Evolutionary conservation across 2,113 vertebrate genomes (phyloP).

Genomic region (Uropsilus gracilis): DNA sequence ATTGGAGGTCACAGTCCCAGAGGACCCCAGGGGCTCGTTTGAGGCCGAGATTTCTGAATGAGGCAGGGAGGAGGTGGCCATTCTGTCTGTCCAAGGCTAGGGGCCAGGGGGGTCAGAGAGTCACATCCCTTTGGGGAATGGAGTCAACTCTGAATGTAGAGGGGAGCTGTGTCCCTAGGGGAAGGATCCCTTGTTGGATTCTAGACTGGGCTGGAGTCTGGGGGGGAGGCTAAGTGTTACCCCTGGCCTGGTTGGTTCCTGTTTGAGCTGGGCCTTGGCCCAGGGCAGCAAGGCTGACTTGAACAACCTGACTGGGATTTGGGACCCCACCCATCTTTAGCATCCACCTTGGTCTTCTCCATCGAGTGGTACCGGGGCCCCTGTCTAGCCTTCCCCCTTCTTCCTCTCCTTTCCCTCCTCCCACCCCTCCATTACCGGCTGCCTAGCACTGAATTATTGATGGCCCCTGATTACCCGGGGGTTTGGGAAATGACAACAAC

Average conservation of each 20-base stretch:
- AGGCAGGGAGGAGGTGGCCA: background rate
- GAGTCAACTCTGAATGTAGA: background rate
- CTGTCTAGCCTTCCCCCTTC: slow-evolving; percentile 46
- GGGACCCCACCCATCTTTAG: slow-evolving; percentile 34
- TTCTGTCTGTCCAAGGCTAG: background rate
- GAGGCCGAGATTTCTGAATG: slow-evolving; percentile 43
- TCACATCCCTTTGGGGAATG: background rate
- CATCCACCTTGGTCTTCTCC: slow-evolving; percentile 54
- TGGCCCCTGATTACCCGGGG: slow-evolving; percentile 84
- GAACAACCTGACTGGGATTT: background rate
- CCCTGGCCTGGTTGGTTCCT: slow-evolving; percentile 36
- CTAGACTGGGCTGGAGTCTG: slow-evolving; percentile 48
- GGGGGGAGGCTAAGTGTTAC: background rate
- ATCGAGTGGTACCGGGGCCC: slow-evolving; percentile 59
- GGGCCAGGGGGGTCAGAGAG: background rate
- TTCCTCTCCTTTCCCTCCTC: slow-evolving; percentile 77
- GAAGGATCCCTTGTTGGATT: slow-evolving; percentile 51
- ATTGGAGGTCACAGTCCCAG: background rate
- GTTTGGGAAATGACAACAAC: slow-evolving; percentile 86
- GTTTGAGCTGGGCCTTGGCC: slow-evolving; percentile 16
- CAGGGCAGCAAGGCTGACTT: background rate
- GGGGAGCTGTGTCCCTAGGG: background rate
- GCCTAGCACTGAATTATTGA: slow-evolving; percentile 86
- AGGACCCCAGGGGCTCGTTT: background rate
- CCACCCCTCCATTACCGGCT: slow-evolving; percentile 86